Base-by-base conservation (phyloP, 1,140 invertebrate species). In the Parasteatoda tepidariorum region DNA sequence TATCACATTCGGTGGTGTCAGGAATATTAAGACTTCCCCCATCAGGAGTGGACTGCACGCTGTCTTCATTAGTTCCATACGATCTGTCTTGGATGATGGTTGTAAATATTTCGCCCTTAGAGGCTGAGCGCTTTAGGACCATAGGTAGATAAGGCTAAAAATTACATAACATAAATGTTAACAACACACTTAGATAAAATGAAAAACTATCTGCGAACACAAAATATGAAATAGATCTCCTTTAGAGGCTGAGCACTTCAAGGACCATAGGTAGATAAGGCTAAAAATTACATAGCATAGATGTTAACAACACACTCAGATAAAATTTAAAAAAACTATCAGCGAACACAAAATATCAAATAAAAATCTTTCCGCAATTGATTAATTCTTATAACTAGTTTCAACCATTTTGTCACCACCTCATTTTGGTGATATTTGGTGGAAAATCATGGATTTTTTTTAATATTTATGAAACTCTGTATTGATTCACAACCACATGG, bases 41-140 rank as follows among this genome's bases (percentile, higher is more conserved):
- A 82, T 82, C 78, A 31, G 68, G 75, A 61, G 83, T 76, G 7
- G 73, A 33, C 33, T 75, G 34, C 3, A 84, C 48, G 62, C 83
- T 84, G 54, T 76, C 71, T 55, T 84, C 83, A 76, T 84, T 84
- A 24, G 83, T 84, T 18, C 83, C 83, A 70, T 84, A 84, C 24
- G 83, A 76, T 26, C 64, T 15, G n/a, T 84, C 73, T 62, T 76
- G 71, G 9, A 55, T 38, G 57, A 38, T 84, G 24, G 62, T 84
- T 15, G 70, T 84, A 70, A 84, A 84, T 18, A 84, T 76, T 31
- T 84, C 83, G 15, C 64, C 64, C 38, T 54, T 62, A 13, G 83
- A 78, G 59, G 48, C 67, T 9, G 71, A 76, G 28, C 70, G 62
- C n/a, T 84, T 84, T 41, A 84, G 38, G 24, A 84, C 73, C 13